phyloP scores from a whole-genome alignment of 2,888 invertebrate species.

The Lydus trimaculatus region DNA sequence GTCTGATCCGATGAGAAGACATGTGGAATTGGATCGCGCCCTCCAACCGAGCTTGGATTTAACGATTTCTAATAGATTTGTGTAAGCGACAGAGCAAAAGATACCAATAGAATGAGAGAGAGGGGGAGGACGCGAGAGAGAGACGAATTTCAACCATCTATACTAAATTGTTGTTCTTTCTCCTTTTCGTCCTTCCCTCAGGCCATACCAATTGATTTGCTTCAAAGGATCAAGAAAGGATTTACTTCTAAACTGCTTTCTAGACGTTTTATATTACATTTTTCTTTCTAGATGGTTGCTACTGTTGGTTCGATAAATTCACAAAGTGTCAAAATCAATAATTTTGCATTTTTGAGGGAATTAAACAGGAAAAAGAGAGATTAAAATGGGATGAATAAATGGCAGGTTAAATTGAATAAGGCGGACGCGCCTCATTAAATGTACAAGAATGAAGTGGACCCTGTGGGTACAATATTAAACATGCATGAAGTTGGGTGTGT shows the following conservation, averaged over 20 bases:
- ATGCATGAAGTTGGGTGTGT: conserved; percentile 50
- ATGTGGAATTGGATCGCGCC: conserved; percentile 57
- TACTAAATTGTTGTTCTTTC: conserved; percentile 41
- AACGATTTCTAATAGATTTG: conserved; percentile 63
- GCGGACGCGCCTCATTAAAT: conserved; percentile 54
- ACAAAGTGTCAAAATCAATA: neutral
- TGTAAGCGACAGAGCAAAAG: conserved; percentile 55
- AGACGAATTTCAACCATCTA: conserved; percentile 50
- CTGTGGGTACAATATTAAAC: conserved; percentile 56
- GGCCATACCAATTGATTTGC: conserved; percentile 55
- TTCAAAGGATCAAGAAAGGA: conserved; percentile 48
- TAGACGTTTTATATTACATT: conserved; percentile 43
- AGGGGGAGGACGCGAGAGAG: too few relatives aligned
- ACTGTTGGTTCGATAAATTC: neutral
- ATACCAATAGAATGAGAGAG: too few relatives aligned
- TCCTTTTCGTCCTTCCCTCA: conserved; percentile 44
- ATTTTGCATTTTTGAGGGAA: neutral
- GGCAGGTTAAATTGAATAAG: conserved; percentile 56
- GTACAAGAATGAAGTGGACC: conserved; percentile 55
- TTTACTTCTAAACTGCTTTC: conserved; percentile 48
- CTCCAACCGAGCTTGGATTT: conserved; percentile 57
- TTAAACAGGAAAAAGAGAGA: neutral
- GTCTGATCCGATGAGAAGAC: conserved; percentile 53
- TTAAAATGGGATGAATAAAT: neutral
- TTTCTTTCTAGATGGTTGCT: conserved; percentile 15